These are phyloP conservation scores for Sander vitreus DNA, from an alignment of 2,113 vertebrate genomes.

Conservation along the genomic window DNA sequence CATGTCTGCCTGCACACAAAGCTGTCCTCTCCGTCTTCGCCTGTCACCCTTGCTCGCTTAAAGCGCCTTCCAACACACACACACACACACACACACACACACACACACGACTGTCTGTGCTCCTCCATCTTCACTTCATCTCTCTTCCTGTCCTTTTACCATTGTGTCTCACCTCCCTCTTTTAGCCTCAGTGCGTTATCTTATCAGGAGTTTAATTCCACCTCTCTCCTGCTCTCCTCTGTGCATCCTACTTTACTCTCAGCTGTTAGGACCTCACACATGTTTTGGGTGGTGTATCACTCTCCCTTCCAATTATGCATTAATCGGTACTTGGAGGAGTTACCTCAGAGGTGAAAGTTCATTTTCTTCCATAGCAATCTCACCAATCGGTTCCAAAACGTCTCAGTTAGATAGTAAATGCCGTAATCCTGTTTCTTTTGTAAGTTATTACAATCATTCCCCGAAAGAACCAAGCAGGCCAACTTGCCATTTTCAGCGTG, in stretches of 20 bases:
- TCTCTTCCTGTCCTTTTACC: slow-evolving; percentile 31
- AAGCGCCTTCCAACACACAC: slow-evolving; percentile 39
- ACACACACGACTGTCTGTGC: slow-evolving; percentile 12
- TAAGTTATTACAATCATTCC: too few relatives aligned
- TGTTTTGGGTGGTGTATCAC: too few relatives aligned
- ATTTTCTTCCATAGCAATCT: too few relatives aligned
- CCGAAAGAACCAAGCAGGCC: too few relatives aligned
- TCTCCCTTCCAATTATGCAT: too few relatives aligned
- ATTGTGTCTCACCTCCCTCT: slow-evolving; percentile 48
- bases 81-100: slow-evolving; percentile 23
- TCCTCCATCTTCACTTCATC: slow-evolving; percentile 30
- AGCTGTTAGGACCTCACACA: neutral
- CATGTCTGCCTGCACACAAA: slow-evolving; percentile 65
- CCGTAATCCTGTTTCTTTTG: too few relatives aligned
- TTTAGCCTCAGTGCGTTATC: slow-evolving; percentile 34
- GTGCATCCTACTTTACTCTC: slow-evolving; percentile 23
- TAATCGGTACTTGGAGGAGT: too few relatives aligned
- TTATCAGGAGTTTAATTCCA: slow-evolving; percentile 34
- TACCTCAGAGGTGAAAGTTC: too few relatives aligned
- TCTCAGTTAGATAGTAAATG: too few relatives aligned
- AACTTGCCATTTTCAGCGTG: too few relatives aligned
- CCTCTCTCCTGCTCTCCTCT: neutral
- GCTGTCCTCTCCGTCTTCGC: slow-evolving; percentile 55
- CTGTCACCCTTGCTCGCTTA: slow-evolving; percentile 61
- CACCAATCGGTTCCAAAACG: too few relatives aligned